Evolutionary conservation across 1,140 invertebrate species (phyloP).

Genomic region (Papilio dardanus): DNA sequence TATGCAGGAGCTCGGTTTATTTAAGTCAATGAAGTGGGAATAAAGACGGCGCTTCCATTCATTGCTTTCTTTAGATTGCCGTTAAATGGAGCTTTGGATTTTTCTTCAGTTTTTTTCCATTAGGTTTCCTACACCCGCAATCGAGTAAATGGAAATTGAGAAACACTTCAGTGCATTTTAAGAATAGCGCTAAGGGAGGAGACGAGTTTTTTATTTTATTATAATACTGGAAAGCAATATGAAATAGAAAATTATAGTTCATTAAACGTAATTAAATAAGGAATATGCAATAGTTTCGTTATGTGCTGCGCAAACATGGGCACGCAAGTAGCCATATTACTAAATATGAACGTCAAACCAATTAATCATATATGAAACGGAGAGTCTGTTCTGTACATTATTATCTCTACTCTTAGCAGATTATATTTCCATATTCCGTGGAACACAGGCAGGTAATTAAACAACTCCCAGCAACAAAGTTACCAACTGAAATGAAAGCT

Average conservation of each 20-base stretch:
- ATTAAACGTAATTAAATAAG: not conserved
- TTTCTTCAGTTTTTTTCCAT: conserved; percentile 28
- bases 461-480: conserved; percentile 5
- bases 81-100: conserved; percentile 35
- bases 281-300: not conserved
- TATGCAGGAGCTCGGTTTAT: conserved; percentile 33
- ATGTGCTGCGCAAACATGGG: not conserved
- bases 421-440: conserved; percentile 17
- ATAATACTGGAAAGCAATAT: not conserved
- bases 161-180: conserved; percentile 38
- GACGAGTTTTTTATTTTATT: not conserved
- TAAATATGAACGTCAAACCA: not conserved
- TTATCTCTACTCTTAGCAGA: not conserved
- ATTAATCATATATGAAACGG: not conserved
- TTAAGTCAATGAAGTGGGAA: conserved; percentile 35
- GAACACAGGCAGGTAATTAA: conserved; percentile 2
- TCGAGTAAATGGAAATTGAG: conserved; percentile 36
- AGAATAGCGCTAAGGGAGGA: conserved; percentile 13
- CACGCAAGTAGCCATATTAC: too few relatives aligned
- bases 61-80: conserved; percentile 36
- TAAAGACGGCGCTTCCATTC: conserved; percentile 28
- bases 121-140: conserved; percentile 29
- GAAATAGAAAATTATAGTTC: not conserved
- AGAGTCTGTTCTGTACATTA: not conserved
- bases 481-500: conserved; percentile 14